Conservation (phyloP, 2,797 vertebrate genomes). For the Eulemur albifrons region DNA sequence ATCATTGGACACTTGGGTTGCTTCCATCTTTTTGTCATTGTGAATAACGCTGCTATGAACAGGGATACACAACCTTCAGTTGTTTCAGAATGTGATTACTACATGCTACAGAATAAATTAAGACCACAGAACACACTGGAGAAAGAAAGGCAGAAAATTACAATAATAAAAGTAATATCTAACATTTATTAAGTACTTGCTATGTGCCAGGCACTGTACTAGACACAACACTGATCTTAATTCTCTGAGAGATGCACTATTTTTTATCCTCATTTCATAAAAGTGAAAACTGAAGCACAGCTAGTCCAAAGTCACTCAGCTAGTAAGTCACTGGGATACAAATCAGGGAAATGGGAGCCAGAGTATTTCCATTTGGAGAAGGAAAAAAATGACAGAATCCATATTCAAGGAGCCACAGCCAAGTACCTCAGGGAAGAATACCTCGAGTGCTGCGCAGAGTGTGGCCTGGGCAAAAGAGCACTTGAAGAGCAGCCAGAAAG, state of each 20-base stretch:
- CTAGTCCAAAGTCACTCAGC: constrained; percentile 22
- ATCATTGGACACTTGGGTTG: not conserved
- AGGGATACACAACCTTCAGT: not conserved
- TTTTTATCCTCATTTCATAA: not conserved
- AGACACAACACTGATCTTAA: not conserved
- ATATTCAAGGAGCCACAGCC: not conserved
- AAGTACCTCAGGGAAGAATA: not conserved
- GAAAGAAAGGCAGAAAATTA: constrained; percentile 13
- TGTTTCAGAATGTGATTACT: constrained; percentile 29
- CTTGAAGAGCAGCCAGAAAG: not conserved
- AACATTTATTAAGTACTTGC: not conserved
- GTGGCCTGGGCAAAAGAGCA: not conserved
- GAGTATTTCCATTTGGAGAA: not conserved
- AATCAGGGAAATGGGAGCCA: not conserved
- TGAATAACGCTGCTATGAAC: not conserved
- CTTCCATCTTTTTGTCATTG: not conserved
- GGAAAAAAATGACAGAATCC: not conserved
- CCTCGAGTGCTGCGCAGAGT: not conserved
- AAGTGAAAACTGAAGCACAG: constrained; percentile 34
- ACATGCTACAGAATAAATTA: not conserved
- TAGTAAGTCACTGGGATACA: not conserved
- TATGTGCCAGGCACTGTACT: not conserved
- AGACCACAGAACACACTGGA: not conserved
- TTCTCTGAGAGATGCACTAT: not conserved
- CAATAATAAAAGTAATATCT: not conserved